Evolutionary conservation across 2,888 invertebrate genomes (phyloP).

Genomic region (Agrilus cyanescens): DNA sequence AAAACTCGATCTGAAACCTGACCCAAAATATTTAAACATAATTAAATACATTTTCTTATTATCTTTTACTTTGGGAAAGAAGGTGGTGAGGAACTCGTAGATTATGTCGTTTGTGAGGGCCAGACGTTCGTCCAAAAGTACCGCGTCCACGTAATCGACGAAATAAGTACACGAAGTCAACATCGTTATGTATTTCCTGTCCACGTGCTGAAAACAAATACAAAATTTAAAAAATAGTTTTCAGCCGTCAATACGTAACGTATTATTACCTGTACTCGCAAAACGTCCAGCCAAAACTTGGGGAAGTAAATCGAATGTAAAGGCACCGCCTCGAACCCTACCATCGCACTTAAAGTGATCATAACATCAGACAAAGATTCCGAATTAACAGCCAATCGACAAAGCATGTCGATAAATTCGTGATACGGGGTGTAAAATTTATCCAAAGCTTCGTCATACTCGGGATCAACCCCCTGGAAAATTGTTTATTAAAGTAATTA

Average conservation of each 20-base stretch:
- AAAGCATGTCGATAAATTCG: constrained; percentile 74
- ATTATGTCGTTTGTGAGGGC: constrained; percentile 76
- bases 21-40: constrained; percentile 6
- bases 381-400: constrained; percentile 79
- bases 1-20: constrained; percentile 49
- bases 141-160: constrained; percentile 83
- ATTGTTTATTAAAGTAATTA: constrained; percentile 1
- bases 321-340: constrained; percentile 84
- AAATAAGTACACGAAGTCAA: constrained; percentile 72
- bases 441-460: constrained; percentile 62
- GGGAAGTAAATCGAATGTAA: constrained; percentile 82
- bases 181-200: constrained; percentile 70
- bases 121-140: constrained; percentile 74
- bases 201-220: constrained; percentile 48
- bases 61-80: constrained; percentile 71
- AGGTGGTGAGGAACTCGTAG: constrained; percentile 77
- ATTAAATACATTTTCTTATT: constrained; percentile 1
- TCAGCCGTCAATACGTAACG: neutral
- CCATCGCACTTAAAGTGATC: constrained; percentile 76
- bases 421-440: constrained; percentile 83
- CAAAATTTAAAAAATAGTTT: constrained; percentile 5
- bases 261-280: constrained; percentile 48
- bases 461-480: constrained; percentile 57
- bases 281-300: constrained; percentile 83
- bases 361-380: constrained; percentile 77